phyloP scores from a whole-genome alignment of 2,113 vertebrate genomes.

The Sturnus vulgaris region DNA sequence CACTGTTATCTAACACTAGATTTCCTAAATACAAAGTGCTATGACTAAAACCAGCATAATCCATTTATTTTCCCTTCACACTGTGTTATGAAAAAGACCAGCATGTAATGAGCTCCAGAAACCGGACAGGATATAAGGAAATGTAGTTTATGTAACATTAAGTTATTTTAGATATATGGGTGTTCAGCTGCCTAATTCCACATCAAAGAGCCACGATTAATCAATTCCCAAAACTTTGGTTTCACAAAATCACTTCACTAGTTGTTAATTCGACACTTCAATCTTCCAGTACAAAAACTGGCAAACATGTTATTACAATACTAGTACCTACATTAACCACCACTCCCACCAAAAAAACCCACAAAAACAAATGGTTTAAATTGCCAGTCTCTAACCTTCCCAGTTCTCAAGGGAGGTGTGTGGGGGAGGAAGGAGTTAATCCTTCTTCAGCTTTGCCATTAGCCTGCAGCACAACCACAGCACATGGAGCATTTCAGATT shows the following conservation, averaged over 20 bases:
- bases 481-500: background rate
- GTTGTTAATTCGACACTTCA: background rate
- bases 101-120: background rate
- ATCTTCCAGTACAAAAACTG: background rate
- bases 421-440: background rate
- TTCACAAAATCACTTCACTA: background rate
- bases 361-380: background rate
- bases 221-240: background rate
- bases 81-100: background rate
- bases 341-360: background rate
- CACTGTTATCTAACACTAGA: background rate
- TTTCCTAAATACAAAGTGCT: background rate
- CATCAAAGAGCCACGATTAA: background rate
- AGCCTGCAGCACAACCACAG: background rate
- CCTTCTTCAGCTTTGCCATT: background rate
- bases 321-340: background rate
- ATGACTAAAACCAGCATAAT: background rate
- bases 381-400: background rate
- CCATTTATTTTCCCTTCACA: background rate
- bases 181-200: background rate
- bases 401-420: background rate
- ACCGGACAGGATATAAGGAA: background rate
- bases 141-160: background rate
- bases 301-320: background rate
- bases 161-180: background rate